phyloP scores from a whole-genome alignment of 1,140 invertebrate species.

The Drosophila ogumai region DNA sequence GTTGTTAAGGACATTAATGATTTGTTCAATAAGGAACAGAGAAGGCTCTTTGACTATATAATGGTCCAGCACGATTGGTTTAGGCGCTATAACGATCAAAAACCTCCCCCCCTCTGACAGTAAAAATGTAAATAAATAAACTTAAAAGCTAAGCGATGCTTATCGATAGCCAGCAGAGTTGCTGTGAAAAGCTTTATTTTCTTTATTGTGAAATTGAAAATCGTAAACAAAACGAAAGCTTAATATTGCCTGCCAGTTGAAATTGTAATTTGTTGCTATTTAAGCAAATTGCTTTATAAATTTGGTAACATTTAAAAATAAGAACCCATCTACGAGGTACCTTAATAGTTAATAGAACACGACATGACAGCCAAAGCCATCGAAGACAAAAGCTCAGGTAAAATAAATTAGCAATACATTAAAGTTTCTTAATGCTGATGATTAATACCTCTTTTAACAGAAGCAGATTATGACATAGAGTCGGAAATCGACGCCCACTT shows the following conservation, averaged over 20 bases:
- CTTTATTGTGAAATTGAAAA: slow-evolving; percentile 35
- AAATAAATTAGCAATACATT: background rate
- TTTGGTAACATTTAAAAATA: background rate
- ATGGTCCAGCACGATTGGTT: slow-evolving; percentile 30
- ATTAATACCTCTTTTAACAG: slow-evolving; percentile 11
- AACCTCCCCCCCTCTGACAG: background rate
- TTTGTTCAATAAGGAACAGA: slow-evolving; percentile 38
- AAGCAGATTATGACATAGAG: slow-evolving; percentile 38
- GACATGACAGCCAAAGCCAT: slow-evolving; percentile 17
- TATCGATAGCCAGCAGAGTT: slow-evolving; percentile 14
- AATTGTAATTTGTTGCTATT: slow-evolving; percentile 14
- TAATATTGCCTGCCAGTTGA: slow-evolving; percentile 8
- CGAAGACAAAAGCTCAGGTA: slow-evolving; percentile 1
- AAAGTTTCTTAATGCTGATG: background rate
- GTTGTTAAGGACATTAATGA: slow-evolving; percentile 32
- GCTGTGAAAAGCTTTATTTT: slow-evolving; percentile 17
- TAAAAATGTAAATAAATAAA: slow-evolving; percentile 17
- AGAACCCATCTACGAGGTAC: background rate
- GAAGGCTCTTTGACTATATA: slow-evolving; percentile 50
- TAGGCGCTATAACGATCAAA: slow-evolving; percentile 32
- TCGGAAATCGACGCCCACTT: slow-evolving; percentile 47
- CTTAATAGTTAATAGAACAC: background rate
- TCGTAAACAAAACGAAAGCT: slow-evolving; percentile 32
- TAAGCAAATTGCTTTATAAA: slow-evolving; percentile 1
- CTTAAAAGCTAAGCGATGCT: background rate